Evolutionary conservation across 2,797 vertebrate genomes (phyloP).

Genomic region (Lates japonicus): DNA sequence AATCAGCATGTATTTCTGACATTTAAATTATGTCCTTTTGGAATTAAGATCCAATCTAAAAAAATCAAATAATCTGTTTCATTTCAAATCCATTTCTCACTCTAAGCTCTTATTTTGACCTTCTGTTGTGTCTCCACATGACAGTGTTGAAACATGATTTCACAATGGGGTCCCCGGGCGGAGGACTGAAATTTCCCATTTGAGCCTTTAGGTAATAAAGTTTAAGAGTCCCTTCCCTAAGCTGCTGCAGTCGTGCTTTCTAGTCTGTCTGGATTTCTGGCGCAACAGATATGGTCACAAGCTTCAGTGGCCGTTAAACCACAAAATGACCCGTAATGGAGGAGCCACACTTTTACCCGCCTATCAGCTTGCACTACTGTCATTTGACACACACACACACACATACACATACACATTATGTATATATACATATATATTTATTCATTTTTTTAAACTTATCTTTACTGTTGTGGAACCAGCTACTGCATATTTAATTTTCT

Average conservation of each 20-base stretch:
- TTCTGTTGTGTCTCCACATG: neutral
- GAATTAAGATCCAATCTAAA: conserved; percentile 9
- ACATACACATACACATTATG: no score
- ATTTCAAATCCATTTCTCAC: conserved; percentile 15
- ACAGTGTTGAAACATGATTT: conserved; percentile 45
- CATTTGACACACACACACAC: neutral
- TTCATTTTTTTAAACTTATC: no score
- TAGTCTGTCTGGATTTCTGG: conserved; percentile 70
- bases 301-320: conserved; percentile 69
- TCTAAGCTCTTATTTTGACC: conserved; percentile 5
- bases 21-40: conserved; percentile 1
- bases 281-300: conserved; percentile 69
- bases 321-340: conserved; percentile 66
- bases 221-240: conserved; percentile 61
- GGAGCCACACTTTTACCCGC: conserved; percentile 35
- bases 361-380: conserved; percentile 28
- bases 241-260: conserved; percentile 56
- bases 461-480: no score
- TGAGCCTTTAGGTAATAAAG: conserved; percentile 65
- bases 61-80: neutral
- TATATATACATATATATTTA: no score
- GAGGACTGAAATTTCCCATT: conserved; percentile 54
- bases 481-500: no score
- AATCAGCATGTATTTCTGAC: neutral
- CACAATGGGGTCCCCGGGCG: conserved; percentile 32